phyloP scores from a whole-genome alignment of 2,888 invertebrate species.

The Lasiommata megera region DNA sequence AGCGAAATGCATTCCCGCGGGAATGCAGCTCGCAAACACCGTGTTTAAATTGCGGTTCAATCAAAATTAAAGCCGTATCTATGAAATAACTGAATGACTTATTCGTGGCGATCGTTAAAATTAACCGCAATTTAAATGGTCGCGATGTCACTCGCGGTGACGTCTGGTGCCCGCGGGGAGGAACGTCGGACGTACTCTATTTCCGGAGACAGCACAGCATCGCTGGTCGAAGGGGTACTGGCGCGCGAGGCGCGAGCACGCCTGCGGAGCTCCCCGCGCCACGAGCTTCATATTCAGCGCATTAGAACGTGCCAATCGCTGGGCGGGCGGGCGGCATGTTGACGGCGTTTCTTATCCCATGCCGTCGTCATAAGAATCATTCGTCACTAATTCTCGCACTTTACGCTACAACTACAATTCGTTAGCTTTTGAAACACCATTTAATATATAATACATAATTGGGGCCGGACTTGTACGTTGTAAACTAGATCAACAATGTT shows the following conservation, averaged over 20 bases:
- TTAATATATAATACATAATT: no score
- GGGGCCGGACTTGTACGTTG: no score
- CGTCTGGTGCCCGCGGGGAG: constrained; percentile 37
- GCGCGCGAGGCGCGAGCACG: constrained; percentile 53
- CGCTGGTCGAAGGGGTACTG: constrained; percentile 82
- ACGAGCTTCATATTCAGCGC: constrained; percentile 59
- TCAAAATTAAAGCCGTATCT: constrained; percentile 1
- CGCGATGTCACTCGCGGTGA: constrained; percentile 53
- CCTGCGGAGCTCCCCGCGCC: constrained; percentile 51
- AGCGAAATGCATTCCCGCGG: constrained; percentile 55
- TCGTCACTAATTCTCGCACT: no score
- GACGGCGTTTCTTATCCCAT: neutral
- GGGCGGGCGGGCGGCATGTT: constrained; percentile 32
- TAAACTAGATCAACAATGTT: no score
- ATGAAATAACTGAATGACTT: neutral
- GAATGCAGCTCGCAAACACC: constrained; percentile 60
- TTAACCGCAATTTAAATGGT: constrained; percentile 66
- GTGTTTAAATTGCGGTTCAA: constrained; percentile 55
- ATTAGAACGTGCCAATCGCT: constrained; percentile 38
- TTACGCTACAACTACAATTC: neutral
- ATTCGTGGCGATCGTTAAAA: constrained; percentile 21
- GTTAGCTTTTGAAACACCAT: no score
- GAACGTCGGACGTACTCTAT: constrained; percentile 75
- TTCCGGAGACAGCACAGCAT: constrained; percentile 82
- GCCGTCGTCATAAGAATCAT: no score